Evolutionary conservation across 2,888 invertebrate genomes (phyloP).

Genomic region (Agrotis puta): DNA sequence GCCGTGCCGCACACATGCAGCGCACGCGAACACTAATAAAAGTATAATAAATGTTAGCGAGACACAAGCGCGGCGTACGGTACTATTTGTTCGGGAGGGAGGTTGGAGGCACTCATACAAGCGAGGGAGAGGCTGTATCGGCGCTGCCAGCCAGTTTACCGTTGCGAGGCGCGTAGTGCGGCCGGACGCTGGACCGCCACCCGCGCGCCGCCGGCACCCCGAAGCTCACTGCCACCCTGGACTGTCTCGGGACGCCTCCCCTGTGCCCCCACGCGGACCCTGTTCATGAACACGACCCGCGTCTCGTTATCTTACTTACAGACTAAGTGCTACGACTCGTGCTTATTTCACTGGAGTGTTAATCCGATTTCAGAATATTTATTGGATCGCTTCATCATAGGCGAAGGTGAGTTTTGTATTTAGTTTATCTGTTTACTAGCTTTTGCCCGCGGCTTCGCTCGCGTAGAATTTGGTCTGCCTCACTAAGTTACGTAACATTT

Average conservation of each 20-base stretch:
- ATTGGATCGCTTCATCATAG: constrained; percentile 86
- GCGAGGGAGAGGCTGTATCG: constrained; percentile 89
- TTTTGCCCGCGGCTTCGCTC: too few relatives aligned
- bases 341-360: constrained; percentile 88
- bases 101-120: constrained; percentile 89
- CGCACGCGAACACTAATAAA: constrained; percentile 83
- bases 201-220: constrained; percentile 87
- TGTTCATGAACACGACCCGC: constrained; percentile 77
- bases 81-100: constrained; percentile 91
- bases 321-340: constrained; percentile 89
- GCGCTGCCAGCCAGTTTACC: constrained; percentile 89
- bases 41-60: constrained; percentile 89
- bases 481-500: too few relatives aligned
- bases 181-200: constrained; percentile 88
- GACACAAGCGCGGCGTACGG: constrained; percentile 89
- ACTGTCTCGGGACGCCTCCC: constrained; percentile 75
- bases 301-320: constrained; percentile 78
- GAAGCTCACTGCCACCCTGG: constrained; percentile 74
- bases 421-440: constrained; percentile 40
- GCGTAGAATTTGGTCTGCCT: too few relatives aligned
- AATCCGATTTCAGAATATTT: constrained; percentile 86
- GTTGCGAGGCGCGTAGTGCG: constrained; percentile 91
- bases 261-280: constrained; percentile 73
- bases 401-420: constrained; percentile 79
- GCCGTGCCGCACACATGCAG: constrained; percentile 79